phyloP scores from a whole-genome alignment of 2,113 vertebrate species.

The Rhinopomastus cyanomelas region DNA sequence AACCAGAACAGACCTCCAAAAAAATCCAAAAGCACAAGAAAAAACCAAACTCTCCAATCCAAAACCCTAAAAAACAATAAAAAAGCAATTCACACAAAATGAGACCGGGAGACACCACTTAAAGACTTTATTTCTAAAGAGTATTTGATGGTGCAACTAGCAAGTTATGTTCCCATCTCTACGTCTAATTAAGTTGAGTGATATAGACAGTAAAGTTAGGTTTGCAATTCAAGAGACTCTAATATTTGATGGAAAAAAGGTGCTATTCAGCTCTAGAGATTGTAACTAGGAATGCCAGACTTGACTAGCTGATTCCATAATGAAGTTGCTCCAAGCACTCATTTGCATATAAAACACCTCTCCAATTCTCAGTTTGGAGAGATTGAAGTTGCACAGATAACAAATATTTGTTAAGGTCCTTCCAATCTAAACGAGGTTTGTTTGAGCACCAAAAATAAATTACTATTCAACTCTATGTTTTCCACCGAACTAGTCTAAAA shows the following conservation, averaged over 20 bases:
- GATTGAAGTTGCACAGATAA: neutral
- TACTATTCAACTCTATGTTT: neutral
- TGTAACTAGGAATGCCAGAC: neutral
- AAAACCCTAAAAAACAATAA: neutral
- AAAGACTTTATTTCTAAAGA: neutral
- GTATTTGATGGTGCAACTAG: neutral
- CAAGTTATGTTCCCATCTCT: neutral
- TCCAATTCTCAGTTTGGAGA: neutral
- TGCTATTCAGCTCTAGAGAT: neutral
- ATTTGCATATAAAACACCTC: neutral
- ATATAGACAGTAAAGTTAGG: neutral
- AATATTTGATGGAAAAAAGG: neutral
- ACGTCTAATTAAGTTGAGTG: neutral
- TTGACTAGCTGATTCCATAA: neutral
- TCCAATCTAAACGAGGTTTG: too few species aligned
- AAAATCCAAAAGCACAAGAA: too few species aligned
- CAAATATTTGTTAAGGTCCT: too few species aligned
- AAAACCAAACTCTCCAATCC: too few species aligned
- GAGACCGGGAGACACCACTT: neutral
- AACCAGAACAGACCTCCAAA: too few species aligned
- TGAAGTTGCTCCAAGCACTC: neutral
- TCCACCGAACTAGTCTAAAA: neutral
- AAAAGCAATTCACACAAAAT: neutral
- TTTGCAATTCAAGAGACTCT: neutral
- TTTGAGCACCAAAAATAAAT: neutral